Evolutionary conservation across 2,797 vertebrate genomes (phyloP), one percentile per base, ranked within the genome.

Genomic region (Podargus strigoides): DNA sequence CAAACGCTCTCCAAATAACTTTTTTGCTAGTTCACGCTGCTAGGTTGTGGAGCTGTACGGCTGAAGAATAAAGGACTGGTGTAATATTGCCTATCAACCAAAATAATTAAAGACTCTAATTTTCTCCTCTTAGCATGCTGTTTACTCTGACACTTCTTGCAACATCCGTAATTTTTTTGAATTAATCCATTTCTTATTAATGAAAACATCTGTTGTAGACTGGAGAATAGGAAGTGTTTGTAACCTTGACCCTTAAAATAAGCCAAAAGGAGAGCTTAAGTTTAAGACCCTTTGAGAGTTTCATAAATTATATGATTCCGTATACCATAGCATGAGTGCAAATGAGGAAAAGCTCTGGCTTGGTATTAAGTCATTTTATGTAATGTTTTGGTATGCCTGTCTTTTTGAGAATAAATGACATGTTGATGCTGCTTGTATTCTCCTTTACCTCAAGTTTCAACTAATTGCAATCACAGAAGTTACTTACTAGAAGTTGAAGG

Each of bases 41-140:
- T 21, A 34, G 70, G 20, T 47, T 94, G 32, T 13, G 22, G 24
- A 68, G 19, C 32, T 72, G 18, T 63, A 79, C 46, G n/a, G 79
- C 63, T 30, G 34, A 96, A 96, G 41, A 95, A 22, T 89, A 44
- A 95, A 66, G 34, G 23, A 67, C n/a, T n/a, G 37, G 23, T 89
- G 16, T 89, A 87, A 30, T 93, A 89, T 67, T 64, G 68, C 58
- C 20, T 62, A 14, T 81, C 53, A 77, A 63, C 50, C 11, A 80
- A 68, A 96, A 93, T 85, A 87, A 93, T 96, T 94, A 84, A 87
- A 81, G 60, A 44, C 39, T 72, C 26, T 84, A 16, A 64, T 90
- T 87, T 86, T 86, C 63, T 95, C 10, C 12, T 34, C n/a, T 90
- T 91, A 47, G 26, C 14, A 32, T 55, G 36, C 20, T 78, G 41